phyloP scores from a whole-genome alignment of 64 coral and sea anemone genomes.

The Montipora sp. region DNA sequence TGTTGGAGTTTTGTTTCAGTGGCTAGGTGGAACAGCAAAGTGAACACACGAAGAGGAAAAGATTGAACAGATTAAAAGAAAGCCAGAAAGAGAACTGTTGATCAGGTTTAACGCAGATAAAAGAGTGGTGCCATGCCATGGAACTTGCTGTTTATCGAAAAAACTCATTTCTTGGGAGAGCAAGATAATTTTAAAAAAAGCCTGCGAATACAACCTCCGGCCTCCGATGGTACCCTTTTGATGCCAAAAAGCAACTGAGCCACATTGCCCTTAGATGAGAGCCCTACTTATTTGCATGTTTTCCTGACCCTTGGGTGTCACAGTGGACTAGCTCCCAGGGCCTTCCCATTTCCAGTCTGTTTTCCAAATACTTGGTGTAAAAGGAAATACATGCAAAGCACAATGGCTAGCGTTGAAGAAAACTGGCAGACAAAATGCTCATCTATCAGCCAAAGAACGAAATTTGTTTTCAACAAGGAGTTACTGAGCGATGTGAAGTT shows the following conservation, averaged over 20 bases:
- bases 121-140: conserved; percentile 94
- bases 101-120: conserved; percentile 98
- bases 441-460: conserved; percentile 10
- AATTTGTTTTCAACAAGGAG: conserved; percentile 20
- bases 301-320: too few species aligned
- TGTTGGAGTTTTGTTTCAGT: conserved; percentile 55
- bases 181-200: too few species aligned
- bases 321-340: too few species aligned
- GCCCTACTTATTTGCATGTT: too few species aligned
- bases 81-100: conserved; percentile 79
- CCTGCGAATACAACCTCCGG: too few species aligned
- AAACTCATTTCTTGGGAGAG: too few species aligned
- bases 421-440: conserved; percentile 3
- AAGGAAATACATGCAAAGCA: too few species aligned
- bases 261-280: too few species aligned
- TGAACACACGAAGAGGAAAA: conserved; percentile 78
- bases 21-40: conserved; percentile 96
- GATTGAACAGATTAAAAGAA: conserved; percentile 92
- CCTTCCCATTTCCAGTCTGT: too few species aligned
- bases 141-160: conserved; percentile 32
- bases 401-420: not conserved
- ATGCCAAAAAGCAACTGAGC: not conserved
- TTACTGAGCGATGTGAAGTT: conserved; percentile 40
- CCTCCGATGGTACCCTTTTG: too few species aligned
- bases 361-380: too few species aligned